These are phyloP conservation scores for Pseudopodoces humilis DNA, from an alignment of 2,113 vertebrate genomes.

Conservation along the genomic window DNA sequence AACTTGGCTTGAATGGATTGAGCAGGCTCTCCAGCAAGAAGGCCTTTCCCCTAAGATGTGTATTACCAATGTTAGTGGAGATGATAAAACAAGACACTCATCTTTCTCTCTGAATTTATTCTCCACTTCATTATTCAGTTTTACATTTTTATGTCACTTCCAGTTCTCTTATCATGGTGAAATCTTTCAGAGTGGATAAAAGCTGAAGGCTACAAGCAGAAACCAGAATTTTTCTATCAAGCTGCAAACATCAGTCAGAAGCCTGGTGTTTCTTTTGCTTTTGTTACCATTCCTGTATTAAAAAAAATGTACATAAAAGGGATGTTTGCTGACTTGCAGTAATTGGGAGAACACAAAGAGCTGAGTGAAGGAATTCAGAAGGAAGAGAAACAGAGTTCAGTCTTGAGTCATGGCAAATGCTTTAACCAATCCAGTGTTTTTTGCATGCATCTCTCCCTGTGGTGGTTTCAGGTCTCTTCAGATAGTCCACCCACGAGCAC, in stretches of 20 bases:
- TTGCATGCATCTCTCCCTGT: neutral
- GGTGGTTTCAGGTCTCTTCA: neutral
- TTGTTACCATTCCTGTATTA: slow-evolving; percentile 17
- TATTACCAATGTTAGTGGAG: neutral
- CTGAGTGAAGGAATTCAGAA: neutral
- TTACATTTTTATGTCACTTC: slow-evolving; percentile 26
- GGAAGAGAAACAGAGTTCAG: neutral
- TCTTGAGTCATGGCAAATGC: neutral
- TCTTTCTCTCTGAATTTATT: neutral
- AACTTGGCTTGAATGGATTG: neutral
- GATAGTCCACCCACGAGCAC: neutral
- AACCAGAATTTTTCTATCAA: neutral
- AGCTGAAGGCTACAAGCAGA: slow-evolving; percentile 1
- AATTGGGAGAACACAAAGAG: neutral
- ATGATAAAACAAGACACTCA: neutral
- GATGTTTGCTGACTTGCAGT: slow-evolving; percentile 16
- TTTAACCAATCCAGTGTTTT: neutral
- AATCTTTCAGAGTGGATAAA: slow-evolving; percentile 14
- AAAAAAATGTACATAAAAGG: slow-evolving; percentile 34
- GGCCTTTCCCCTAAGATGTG: neutral
- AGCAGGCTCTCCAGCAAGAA: neutral
- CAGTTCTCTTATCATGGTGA: neutral
- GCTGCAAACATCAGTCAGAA: slow-evolving; percentile 26
- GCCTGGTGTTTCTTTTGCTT: slow-evolving; percentile 26
- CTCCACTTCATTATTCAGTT: neutral